phyloP scores from a whole-genome alignment of 2,888 invertebrate species.

The Koerneria pararmatus region DNA sequence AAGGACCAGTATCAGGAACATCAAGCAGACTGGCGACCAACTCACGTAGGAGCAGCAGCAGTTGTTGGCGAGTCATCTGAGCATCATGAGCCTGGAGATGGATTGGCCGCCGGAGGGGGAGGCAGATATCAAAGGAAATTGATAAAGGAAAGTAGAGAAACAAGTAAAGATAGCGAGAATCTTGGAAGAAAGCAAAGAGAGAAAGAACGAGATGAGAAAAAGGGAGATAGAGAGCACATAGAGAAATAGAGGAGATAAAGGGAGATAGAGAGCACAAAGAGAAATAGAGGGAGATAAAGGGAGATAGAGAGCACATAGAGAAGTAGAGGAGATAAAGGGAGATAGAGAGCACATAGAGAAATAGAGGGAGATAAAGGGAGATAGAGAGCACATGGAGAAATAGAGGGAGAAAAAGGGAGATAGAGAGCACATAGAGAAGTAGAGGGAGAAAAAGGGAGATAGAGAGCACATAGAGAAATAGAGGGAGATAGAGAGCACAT shows the following conservation, averaged over 20 bases:
- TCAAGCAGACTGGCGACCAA: no score
- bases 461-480: no score
- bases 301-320: background rate
- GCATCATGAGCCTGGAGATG: no score
- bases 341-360: background rate
- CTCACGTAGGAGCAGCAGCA: no score
- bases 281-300: background rate
- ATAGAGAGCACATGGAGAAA: background rate
- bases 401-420: conserved; percentile 6
- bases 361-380: background rate
- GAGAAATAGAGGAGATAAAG: conserved; percentile 1
- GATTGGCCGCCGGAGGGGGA: no score
- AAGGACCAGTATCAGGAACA: no score
- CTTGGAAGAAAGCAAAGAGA: background rate
- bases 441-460: no score
- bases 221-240: conserved; percentile 5
- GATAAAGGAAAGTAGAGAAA: conserved; percentile 5
- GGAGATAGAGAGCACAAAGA: conserved; percentile 1
- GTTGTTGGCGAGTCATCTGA: no score
- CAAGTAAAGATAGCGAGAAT: conserved; percentile 12
- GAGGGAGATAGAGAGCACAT: no score
- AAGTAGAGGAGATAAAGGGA: background rate
- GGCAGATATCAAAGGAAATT: no score
- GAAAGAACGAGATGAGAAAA: conserved; percentile 2
- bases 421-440: no score